Conservation (phyloP, 2,113 vertebrate species). For the Bos taurus region DNA sequence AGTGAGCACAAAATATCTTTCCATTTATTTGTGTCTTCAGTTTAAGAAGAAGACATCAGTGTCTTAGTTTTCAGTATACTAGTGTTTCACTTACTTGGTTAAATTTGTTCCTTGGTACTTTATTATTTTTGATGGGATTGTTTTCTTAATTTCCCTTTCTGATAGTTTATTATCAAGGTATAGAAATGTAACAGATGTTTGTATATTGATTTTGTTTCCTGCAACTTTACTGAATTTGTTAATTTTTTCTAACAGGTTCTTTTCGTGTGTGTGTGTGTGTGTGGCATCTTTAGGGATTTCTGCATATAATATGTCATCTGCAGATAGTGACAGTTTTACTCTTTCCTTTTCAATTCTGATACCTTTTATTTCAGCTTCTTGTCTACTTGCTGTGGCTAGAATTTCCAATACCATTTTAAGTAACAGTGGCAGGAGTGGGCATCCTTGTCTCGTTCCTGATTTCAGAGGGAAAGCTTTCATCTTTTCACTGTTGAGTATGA, state of each 20-base stretch:
- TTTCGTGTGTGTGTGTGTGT: not conserved
- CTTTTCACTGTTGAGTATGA: not conserved
- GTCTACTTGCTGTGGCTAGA: not conserved
- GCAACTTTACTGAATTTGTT: not conserved
- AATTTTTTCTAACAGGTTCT: not conserved
- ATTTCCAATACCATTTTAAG: not conserved
- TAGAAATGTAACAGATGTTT: not conserved
- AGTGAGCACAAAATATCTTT: not conserved
- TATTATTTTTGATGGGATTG: not conserved
- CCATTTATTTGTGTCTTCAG: not conserved
- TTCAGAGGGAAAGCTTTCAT: not conserved
- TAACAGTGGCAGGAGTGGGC: not conserved
- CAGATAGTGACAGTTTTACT: not conserved
- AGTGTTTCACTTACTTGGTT: not conserved
- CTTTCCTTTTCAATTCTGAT: not conserved
- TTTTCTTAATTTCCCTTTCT: not conserved
- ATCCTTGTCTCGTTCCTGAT: not conserved
- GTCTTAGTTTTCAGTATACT: not conserved
- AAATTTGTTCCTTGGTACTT: not conserved
- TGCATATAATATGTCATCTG: not conserved
- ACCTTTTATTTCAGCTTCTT: not conserved
- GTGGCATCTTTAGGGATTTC: not conserved
- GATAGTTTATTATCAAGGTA: not conserved
- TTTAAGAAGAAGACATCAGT: not conserved
- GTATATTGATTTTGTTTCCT: not conserved